Percentiles rank a stretch among this genome's conserved stretches.
These are phyloP conservation scores for Chamaea fasciata DNA, from an alignment of 2,113 vertebrate species.

Conservation along the genomic window DNA sequence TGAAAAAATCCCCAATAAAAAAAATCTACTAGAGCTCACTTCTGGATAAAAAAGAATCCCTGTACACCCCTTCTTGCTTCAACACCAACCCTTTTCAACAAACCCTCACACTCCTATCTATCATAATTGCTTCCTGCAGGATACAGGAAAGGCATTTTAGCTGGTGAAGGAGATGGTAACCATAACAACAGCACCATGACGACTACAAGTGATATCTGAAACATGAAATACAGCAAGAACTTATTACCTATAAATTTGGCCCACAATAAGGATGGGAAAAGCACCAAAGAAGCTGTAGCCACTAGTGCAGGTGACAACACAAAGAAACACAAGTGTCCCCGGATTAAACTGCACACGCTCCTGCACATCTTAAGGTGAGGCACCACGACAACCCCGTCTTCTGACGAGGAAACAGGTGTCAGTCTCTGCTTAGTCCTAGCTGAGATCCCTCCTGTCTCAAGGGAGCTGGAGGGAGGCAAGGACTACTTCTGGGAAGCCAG, in stretches of 20 bases:
- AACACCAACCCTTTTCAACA: background rate
- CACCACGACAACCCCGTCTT: background rate
- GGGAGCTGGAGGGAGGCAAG: background rate
- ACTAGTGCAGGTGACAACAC: background rate
- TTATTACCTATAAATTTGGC: background rate
- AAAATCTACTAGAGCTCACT: background rate
- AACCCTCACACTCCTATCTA: background rate
- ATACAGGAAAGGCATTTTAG: background rate
- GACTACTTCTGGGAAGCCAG: background rate
- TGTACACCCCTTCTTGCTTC: background rate
- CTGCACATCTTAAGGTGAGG: background rate
- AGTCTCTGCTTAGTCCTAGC: background rate
- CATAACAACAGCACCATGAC: constrained; percentile 48
- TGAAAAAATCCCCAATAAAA: background rate
- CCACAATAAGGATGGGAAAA: background rate
- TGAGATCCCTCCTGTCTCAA: background rate
- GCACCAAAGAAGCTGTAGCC: background rate
- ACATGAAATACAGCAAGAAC: background rate
- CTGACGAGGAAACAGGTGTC: background rate
- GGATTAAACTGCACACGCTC: background rate
- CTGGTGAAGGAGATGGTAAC: background rate
- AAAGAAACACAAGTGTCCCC: background rate
- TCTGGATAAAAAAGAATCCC: background rate
- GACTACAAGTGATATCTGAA: background rate
- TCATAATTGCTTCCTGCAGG: background rate